These are phyloP conservation scores for Aplocera efformata DNA, from an alignment of 2,888 invertebrate genomes.

Conservation along the genomic window DNA sequence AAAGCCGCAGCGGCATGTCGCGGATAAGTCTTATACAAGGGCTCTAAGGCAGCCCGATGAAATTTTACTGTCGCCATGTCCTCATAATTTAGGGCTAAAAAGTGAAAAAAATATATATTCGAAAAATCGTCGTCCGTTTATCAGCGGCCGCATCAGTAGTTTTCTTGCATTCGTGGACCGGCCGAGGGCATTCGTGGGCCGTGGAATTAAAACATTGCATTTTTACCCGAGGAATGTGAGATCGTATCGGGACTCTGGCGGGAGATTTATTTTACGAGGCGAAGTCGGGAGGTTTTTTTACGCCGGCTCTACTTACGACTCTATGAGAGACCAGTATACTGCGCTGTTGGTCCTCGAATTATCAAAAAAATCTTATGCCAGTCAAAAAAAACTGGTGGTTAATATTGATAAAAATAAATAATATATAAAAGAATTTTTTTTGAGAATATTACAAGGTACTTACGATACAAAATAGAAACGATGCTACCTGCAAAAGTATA, in stretches of 20 bases:
- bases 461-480: too few species aligned
- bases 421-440: too few species aligned
- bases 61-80: conserved; percentile 51
- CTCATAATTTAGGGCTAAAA: conserved; percentile 46
- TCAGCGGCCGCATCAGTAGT: conserved; percentile 44
- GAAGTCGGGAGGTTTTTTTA: conserved; percentile 20
- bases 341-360: too few species aligned
- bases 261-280: conserved; percentile 53
- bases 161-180: conserved; percentile 40
- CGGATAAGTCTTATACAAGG: neutral
- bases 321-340: too few species aligned
- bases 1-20: neutral
- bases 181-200: conserved; percentile 21
- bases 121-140: conserved; percentile 40
- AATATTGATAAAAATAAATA: too few species aligned
- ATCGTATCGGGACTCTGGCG: conserved; percentile 24
- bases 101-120: conserved; percentile 34
- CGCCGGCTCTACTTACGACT: conserved; percentile 17
- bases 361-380: too few species aligned
- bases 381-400: too few species aligned
- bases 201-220: conserved; percentile 75
- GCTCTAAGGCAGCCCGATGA: conserved; percentile 44
- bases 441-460: too few species aligned
- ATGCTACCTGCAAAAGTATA: too few species aligned
- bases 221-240: conserved; percentile 45